phyloP scores from a whole-genome alignment of 2,888 invertebrate species.

The Phoenoteleia sp. region DNA sequence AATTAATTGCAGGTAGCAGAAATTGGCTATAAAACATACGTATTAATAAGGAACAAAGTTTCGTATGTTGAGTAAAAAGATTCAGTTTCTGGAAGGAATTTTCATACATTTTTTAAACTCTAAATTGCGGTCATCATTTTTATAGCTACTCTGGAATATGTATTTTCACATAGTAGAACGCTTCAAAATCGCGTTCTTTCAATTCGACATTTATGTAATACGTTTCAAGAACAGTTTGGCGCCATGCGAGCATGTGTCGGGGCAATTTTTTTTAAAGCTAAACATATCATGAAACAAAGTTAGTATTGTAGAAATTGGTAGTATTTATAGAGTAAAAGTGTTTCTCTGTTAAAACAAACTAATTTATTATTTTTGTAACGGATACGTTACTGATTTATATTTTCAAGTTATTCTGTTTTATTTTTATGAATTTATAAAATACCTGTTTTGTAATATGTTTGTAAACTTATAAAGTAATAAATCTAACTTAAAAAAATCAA shows the following conservation, averaged over 20 bases:
- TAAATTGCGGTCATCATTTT: too few relatives aligned
- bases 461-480: too few relatives aligned
- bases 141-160: too few relatives aligned
- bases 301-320: constrained; percentile 33
- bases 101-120: too few relatives aligned
- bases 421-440: too few relatives aligned
- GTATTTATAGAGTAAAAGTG: constrained; percentile 27
- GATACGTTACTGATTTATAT: too few relatives aligned
- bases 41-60: not conserved
- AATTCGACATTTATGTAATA: constrained; percentile 46
- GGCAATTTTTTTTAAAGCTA: constrained; percentile 36
- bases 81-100: too few relatives aligned
- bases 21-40: not conserved
- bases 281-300: constrained; percentile 48
- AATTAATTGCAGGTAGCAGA: constrained; percentile 25
- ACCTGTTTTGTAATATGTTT: too few relatives aligned
- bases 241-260: constrained; percentile 46
- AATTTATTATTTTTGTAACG: constrained; percentile 1
- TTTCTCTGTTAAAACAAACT: not conserved
- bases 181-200: constrained; percentile 1
- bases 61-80: too few relatives aligned
- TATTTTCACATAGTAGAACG: not conserved
- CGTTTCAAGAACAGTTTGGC: constrained; percentile 53
- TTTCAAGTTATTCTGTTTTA: too few relatives aligned
- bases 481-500: too few relatives aligned